Evolutionary conservation across 2,113 vertebrate species (phyloP), one percentile per base, ranked within the genome.

Genomic region (Sinocyclocheilus grahami): DNA sequence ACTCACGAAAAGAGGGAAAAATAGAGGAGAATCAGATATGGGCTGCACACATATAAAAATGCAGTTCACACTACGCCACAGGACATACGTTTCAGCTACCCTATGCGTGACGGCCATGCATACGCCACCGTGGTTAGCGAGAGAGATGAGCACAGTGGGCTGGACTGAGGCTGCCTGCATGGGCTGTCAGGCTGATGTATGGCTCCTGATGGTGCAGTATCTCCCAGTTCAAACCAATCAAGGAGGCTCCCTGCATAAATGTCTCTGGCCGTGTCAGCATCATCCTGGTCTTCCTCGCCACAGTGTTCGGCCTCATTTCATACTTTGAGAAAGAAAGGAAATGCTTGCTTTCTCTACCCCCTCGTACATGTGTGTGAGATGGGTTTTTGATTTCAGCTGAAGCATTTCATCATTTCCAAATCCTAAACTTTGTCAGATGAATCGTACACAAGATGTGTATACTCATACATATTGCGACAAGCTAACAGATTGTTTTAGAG

Each of bases 191-290:
- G 58, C 53, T 89, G 90, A 90, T 90, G 42, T 87, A 87, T 85
- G 6, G 74, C 71, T 71, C 75, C 53, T 67, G 63, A 86, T 60
- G 81, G 86, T 30, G 82, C 87, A 81, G 72, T 46, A 84, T 86
- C 81, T 86, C 82, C 86, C 63, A 84, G 37, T 88, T 90, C 89
- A 87, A 91, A 90, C 82, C 77, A 91, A 92, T 92, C 89, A 90
- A 71, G 79, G 4, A 55, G 53, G 88, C 87, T 78, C 88, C 76
- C 67, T 81, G 72, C 39, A 76, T 74, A 83, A 91, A 86, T 58
- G 63, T 87, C 83, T 53, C 69, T 9, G 74, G 63, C 78, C 39
- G 42, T 30, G 60, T 85, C 86, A 72, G 85, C 77, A 60, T 77
- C 39, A 67, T 67, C 79, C 79, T 48, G n/a, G 13, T 55, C 63